Conservation (phyloP, 2,113 vertebrate species). For the Camelus bactrianus region DNA sequence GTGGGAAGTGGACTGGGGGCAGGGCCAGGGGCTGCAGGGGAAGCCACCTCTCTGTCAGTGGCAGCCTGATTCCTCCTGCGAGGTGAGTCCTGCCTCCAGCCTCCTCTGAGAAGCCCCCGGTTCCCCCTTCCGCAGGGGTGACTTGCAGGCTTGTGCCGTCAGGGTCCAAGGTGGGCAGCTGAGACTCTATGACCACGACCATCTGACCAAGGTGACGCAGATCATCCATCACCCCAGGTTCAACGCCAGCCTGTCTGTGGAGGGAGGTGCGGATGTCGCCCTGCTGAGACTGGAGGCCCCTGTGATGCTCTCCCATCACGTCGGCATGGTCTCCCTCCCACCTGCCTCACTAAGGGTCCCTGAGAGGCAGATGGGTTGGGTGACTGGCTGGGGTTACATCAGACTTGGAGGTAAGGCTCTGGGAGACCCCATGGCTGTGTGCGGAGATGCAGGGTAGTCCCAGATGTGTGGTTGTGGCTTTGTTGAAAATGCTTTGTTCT, state of each 20-base stretch:
- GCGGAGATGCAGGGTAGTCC: no score
- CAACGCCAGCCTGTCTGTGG: accelerated
- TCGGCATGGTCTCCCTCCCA: neutral
- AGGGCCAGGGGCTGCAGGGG: neutral
- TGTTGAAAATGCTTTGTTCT: neutral
- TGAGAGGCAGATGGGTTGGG: constrained; percentile 53
- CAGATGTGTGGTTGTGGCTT: neutral
- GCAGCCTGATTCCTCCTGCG: neutral
- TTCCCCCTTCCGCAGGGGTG: neutral
- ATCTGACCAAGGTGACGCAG: neutral
- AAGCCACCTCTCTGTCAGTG: neutral
- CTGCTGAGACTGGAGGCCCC: constrained; percentile 49
- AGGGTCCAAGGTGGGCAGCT: constrained; percentile 40
- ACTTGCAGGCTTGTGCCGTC: neutral
- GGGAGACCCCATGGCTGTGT: no score
- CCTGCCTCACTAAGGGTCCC: neutral
- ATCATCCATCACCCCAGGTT: constrained; percentile 63
- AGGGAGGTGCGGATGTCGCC: neutral
- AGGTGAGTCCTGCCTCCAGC: neutral
- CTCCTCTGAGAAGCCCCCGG: neutral
- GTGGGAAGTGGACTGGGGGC: no score
- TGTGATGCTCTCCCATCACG: neutral
- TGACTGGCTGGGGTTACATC: constrained; percentile 63
- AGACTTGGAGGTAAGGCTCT: no score
- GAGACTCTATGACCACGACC: neutral